Evolutionary conservation across 2,113 vertebrate species (phyloP), one percentile per base, ranked within the genome.

Genomic region (Meriones unguiculatus): DNA sequence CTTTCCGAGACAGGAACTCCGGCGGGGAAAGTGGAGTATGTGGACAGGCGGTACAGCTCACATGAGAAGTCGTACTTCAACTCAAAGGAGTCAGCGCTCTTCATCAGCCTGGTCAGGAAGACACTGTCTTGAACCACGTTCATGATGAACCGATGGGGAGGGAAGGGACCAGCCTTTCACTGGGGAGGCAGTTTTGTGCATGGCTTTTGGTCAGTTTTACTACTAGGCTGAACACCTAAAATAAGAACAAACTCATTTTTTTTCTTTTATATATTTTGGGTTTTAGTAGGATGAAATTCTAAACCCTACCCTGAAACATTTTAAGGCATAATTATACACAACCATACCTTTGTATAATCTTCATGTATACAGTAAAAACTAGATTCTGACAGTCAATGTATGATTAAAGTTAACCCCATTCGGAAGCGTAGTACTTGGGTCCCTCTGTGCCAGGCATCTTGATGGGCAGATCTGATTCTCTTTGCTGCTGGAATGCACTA

Each of bases 1-100:
- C 99, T 98, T 96, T 99, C 99, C 0, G 99, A 99, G 11, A 99
- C 98, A 0, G 98, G 98, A 0, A 97, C 97, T 0, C 99, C 98
- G 0, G 92, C 0, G 0, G 99, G 99, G 94, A 99, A 99, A 25
- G 99, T 98, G 0, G 99, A 99, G 85, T 99, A 99, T 0, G 99
- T 99, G 0, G 99, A 99, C 91, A 99, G 99, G 75, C 99, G 98
- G 97, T 99, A 99, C 50, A 99, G 99, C 57, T 99, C 99, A 97
- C 99, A 99, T 0, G 99, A 99, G 81, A 99, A 98, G 32, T 99
- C 99, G 0, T 99, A 99, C 69, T 99, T 99, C 94, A 99, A 96
- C 38, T 99, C 99, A 95, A 98, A 98, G 0, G 98, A 97, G 76
- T 98, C 97, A 7, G 98, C 98, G 13, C 98, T 99, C 75, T 99